Percentiles rank a stretch among this genome's conserved stretches.
Conservation (phyloP, 2,888 invertebrate species). For the Miltochrista miniata region DNA sequence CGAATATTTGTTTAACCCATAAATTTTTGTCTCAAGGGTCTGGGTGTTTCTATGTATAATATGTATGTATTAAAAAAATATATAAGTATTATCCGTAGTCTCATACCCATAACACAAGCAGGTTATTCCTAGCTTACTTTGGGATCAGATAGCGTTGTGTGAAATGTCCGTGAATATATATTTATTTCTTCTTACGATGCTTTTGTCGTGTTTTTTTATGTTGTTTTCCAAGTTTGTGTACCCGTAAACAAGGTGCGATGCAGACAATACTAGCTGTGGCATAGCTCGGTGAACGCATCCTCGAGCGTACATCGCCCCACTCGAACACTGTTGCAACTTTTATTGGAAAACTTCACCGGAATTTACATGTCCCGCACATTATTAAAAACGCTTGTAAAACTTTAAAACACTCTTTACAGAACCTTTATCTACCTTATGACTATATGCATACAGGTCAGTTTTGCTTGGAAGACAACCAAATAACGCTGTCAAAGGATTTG, state of each 20-base stretch:
- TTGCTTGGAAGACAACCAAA: conserved; percentile 17
- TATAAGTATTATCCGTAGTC: too few species aligned
- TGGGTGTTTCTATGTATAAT: too few species aligned
- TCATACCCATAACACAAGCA: too few species aligned
- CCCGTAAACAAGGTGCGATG: conserved; percentile 1
- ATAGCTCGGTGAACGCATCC: conserved; percentile 25
- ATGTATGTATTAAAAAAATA: too few species aligned
- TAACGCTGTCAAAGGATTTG: conserved; percentile 33
- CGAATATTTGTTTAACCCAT: too few species aligned
- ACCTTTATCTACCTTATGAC: conserved; percentile 29
- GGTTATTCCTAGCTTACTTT: too few species aligned
- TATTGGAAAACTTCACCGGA: conserved; percentile 78
- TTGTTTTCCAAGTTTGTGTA: neutral
- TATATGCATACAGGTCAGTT: conserved; percentile 27
- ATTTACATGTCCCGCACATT: conserved; percentile 77
- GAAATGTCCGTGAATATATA: too few species aligned
- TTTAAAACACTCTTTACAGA: conserved; percentile 24
- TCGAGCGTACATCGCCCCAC: conserved; percentile 39
- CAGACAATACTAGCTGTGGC: conserved; percentile 9
- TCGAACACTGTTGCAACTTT: conserved; percentile 68
- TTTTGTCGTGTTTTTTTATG: neutral
- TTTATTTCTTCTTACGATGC: too few species aligned
- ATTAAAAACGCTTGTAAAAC: conserved; percentile 73
- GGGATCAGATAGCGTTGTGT: too few species aligned
- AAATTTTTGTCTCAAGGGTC: too few species aligned